These are phyloP conservation scores for Heliconius sara DNA, from an alignment of 2,888 invertebrate species.

Conservation along the genomic window DNA sequence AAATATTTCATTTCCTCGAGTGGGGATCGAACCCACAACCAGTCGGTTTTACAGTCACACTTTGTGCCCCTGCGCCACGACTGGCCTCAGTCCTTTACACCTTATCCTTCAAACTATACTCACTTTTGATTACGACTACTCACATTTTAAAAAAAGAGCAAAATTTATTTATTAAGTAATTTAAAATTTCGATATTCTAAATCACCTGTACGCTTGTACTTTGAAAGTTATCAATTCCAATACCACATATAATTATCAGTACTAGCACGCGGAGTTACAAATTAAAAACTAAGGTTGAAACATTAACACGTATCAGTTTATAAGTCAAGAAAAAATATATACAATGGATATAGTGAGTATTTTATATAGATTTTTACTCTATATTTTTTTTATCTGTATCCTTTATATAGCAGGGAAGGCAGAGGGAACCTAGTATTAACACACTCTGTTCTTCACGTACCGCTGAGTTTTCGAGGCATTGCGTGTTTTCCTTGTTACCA, in stretches of 20 bases:
- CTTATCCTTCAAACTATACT: too few relatives aligned
- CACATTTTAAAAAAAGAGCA: too few relatives aligned
- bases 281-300: background rate
- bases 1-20: too few relatives aligned
- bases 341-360: background rate
- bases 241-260: conserved; percentile 4
- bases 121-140: too few relatives aligned
- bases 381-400: background rate
- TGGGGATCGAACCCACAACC: too few relatives aligned
- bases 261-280: background rate
- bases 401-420: background rate
- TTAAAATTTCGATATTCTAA: background rate
- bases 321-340: background rate
- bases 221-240: background rate
- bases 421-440: background rate
- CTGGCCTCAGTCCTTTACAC: too few relatives aligned
- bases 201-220: background rate
- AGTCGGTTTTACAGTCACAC: too few relatives aligned
- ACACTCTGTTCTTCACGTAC: too few relatives aligned
- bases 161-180: too few relatives aligned
- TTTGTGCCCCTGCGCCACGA: too few relatives aligned
- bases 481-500: too few relatives aligned
- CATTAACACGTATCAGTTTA: background rate
- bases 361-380: background rate
- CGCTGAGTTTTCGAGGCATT: too few relatives aligned